Evolutionary conservation across 2,797 vertebrate genomes (phyloP).

Genomic region (Paratrypauchen microcephalus): DNA sequence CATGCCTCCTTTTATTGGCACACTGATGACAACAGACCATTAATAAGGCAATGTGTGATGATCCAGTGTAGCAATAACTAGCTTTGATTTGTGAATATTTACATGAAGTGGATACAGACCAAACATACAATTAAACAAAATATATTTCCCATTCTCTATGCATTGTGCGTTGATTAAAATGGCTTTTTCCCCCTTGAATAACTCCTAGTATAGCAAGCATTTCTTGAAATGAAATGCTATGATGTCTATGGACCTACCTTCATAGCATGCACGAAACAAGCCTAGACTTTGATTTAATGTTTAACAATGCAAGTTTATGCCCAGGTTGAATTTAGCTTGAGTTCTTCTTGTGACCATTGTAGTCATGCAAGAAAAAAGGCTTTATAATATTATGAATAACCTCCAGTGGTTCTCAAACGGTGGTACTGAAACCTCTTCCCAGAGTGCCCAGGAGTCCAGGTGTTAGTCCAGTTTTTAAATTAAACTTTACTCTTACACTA

Average conservation of each 20-base stretch:
- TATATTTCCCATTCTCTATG: not conserved
- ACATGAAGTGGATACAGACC: not conserved
- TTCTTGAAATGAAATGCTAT: not conserved
- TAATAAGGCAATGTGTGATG: slow-evolving; percentile 33
- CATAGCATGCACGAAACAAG: not conserved
- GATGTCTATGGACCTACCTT: not conserved
- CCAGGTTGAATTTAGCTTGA: not conserved
- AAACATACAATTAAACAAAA: not conserved
- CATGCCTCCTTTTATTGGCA: slow-evolving; percentile 33
- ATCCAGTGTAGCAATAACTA: slow-evolving; percentile 35
- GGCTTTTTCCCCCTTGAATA: slow-evolving; percentile 17
- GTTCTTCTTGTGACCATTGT: not conserved
- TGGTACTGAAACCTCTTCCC: too few relatives aligned
- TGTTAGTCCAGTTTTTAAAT: too few relatives aligned
- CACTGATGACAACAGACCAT: slow-evolving; percentile 3
- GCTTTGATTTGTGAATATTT: not conserved
- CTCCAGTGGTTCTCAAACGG: slow-evolving; percentile 8
- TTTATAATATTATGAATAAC: not conserved
- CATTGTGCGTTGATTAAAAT: not conserved
- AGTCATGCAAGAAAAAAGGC: not conserved
- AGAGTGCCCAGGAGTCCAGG: too few relatives aligned
- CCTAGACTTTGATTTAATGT: not conserved
- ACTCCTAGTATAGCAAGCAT: not conserved
- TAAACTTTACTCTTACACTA: too few relatives aligned
- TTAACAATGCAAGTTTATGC: not conserved